These are phyloP conservation scores for Erinaceus europaeus DNA, from an alignment of 2,113 vertebrate species.

Conservation along the genomic window DNA sequence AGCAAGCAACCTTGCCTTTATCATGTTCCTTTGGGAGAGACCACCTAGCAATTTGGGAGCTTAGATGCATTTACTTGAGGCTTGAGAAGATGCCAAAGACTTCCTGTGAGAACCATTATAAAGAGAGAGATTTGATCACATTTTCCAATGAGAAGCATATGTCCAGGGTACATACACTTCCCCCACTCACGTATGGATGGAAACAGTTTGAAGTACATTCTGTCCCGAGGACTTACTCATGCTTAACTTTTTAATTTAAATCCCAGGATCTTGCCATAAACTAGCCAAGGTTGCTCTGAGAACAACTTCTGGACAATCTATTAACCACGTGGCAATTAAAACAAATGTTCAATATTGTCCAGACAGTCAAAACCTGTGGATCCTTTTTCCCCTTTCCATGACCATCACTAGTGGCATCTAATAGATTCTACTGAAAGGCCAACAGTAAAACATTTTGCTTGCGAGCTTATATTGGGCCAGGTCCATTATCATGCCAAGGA, in stretches of 20 bases:
- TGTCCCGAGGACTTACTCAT: constrained; percentile 48
- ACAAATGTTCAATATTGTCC: background rate
- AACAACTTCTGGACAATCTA: constrained; percentile 7
- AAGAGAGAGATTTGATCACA: background rate
- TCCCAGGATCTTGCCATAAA: constrained; percentile 18
- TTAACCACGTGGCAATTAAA: background rate
- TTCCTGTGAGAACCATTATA: constrained; percentile 47
- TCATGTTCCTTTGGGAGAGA: background rate
- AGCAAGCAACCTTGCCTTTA: background rate
- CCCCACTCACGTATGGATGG: constrained; percentile 27
- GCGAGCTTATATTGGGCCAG: constrained; percentile 18
- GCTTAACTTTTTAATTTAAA: constrained; percentile 44
- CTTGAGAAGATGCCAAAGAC: constrained; percentile 27
- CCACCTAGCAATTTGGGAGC: constrained; percentile 30
- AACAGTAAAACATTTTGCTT: constrained; percentile 18
- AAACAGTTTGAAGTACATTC: constrained; percentile 39
- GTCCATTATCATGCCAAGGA: constrained; percentile 46
- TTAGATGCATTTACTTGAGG: constrained; percentile 25
- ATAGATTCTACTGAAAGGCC: background rate
- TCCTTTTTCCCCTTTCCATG: background rate
- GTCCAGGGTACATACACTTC: background rate
- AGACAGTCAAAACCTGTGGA: background rate
- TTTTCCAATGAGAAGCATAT: constrained; percentile 68
- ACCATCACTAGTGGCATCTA: background rate
- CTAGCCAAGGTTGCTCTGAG: background rate